Base-by-base conservation (phyloP, 1,140 invertebrate genomes). In the Diploscapter pachys region DNA sequence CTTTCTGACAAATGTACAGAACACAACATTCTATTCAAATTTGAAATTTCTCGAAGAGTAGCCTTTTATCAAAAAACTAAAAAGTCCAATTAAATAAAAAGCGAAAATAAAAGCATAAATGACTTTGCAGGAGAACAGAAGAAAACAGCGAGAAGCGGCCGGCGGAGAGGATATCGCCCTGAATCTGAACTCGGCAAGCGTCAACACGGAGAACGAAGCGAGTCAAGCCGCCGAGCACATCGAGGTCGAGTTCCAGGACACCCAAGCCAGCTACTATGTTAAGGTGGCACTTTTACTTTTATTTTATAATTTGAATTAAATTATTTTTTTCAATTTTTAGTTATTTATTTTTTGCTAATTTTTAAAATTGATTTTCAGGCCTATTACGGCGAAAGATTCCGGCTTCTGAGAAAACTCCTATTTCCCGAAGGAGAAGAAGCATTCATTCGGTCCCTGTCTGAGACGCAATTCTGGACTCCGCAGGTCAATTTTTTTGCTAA, bases 381-480 rank as follows among this genome's bases (percentile, higher is more conserved):
- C 31, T 89, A 88, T 78, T 85, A 80, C 87, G 93, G 93, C 31
- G 92, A 93, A 71, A 90, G 93, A 79, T 96, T 96, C 86, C 89
- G 91, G 62, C 88, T 90, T 65, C 86, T 96, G 51, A 88, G 94
- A 63, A 88, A 90, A 75, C 85, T 89, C 11, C 89, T 93, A 52
- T 88, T 93, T 71, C 89, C 90, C n/a, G 89, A 87, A 57, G 91
- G 80, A 50, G 89, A 89, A 77, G 85, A 87, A 65, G 73, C 87
- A 56, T 91, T 87, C 79, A 87, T 90, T 48, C 83, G 94, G 5
- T 98, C 95, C 50, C 87, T 99, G 54, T 91, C 93, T 55, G 89
- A 92, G 69, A 98, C 94, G 85, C 90, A 93, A 48, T 91, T 91
- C 55, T 99, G 96, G 96, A 91, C 93, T 51, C 94, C 96, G 0